phyloP scores from a whole-genome alignment of 1,140 invertebrate genomes.

The Drosophila burlai region DNA sequence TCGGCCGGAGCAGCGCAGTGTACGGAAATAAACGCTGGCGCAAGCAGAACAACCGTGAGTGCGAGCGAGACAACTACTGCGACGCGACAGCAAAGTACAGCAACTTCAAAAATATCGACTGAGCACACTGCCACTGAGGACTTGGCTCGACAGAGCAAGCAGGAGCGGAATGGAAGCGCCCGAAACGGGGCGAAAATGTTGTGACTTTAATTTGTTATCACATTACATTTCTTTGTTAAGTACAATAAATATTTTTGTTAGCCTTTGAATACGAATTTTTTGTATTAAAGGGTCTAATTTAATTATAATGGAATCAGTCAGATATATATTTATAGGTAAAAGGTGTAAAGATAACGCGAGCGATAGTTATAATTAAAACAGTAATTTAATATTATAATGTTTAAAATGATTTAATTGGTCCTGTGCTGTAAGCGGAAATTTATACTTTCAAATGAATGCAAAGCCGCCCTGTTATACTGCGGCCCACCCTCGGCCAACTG shows the following conservation, averaged over 20 bases:
- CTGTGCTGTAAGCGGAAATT: too few species aligned
- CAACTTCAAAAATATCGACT: constrained; percentile 82
- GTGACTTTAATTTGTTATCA: not conserved
- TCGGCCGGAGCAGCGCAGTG: constrained; percentile 62
- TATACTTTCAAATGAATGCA: not conserved
- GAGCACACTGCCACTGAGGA: constrained; percentile 55
- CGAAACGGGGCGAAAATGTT: constrained; percentile 6
- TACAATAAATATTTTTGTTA: too few species aligned
- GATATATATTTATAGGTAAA: too few species aligned
- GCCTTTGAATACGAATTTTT: too few species aligned
- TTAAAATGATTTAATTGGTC: too few species aligned
- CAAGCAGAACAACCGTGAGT: constrained; percentile 52
- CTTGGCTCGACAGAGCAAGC: constrained; percentile 40
- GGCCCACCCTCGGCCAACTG: not conserved
- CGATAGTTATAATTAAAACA: too few species aligned
- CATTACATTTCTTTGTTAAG: not conserved
- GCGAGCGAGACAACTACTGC: constrained; percentile 77
- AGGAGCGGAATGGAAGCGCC: constrained; percentile 46
- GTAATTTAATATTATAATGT: too few species aligned
- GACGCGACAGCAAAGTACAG: constrained; percentile 80
- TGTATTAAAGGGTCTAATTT: too few species aligned
- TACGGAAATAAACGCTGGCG: constrained; percentile 78
- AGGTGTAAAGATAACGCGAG: too few species aligned
- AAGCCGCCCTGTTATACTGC: not conserved
- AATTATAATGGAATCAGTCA: too few species aligned